Percentiles rank a stretch among this genome's conserved stretches.
Conservation (phyloP, 2,113 vertebrate genomes). For the Tachysurus fulvidraco region DNA sequence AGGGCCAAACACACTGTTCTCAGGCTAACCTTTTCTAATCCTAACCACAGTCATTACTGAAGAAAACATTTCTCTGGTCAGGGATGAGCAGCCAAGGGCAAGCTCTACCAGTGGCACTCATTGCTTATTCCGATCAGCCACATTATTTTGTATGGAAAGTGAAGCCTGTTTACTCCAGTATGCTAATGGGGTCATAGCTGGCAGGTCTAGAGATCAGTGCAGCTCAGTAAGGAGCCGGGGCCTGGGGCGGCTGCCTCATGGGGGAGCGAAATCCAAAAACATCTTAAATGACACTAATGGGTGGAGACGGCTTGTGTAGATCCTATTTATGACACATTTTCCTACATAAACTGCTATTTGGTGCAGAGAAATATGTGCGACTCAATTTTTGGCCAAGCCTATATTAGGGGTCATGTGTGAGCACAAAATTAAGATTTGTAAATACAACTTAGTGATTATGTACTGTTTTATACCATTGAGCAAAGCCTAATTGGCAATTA, state of each 20-base stretch:
- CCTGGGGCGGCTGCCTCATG: conserved; percentile 42
- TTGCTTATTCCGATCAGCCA: conserved; percentile 31
- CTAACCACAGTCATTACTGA: conserved; percentile 43
- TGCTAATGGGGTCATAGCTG: conserved; percentile 57
- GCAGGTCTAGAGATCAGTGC: conserved; percentile 55
- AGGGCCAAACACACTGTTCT: conserved; percentile 12
- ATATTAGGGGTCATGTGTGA: not conserved
- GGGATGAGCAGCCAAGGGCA: conserved; percentile 40
- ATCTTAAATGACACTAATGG: conserved; percentile 54
- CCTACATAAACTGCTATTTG: conserved; percentile 40
- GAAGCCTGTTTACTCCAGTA: conserved; percentile 52
- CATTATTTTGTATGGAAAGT: conserved; percentile 49
- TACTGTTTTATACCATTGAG: conserved; percentile 70
- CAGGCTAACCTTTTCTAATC: conserved; percentile 34
- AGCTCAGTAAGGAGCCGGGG: conserved; percentile 41
- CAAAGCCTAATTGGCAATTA: conserved; percentile 79
- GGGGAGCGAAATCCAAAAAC: conserved; percentile 38
- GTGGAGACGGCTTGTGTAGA: conserved; percentile 47
- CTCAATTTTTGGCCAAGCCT: not conserved
- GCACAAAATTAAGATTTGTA: conserved; percentile 36
- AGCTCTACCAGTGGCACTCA: conserved; percentile 38
- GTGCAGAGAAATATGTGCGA: not conserved
- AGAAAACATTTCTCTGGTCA: conserved; percentile 32
- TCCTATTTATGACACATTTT: conserved; percentile 46
- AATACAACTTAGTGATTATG: conserved; percentile 37